A percentile compares a stretch with the other conserved stretches of the same genome.
Conservation (phyloP, 1,140 invertebrate genomes). For the Popillia japonica region DNA sequence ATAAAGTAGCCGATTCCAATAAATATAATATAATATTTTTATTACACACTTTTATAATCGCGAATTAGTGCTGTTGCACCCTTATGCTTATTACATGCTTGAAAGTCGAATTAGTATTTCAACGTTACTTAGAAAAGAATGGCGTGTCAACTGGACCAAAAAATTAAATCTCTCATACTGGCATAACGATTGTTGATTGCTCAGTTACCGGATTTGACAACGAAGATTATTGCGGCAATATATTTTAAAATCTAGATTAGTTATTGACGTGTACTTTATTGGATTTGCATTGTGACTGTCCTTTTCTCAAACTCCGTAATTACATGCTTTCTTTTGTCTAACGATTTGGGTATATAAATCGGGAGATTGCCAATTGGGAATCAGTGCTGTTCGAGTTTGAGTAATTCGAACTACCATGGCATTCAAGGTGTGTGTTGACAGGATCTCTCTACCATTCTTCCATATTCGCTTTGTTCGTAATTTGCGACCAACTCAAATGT, state of each 20-base stretch:
- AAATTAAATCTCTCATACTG: background rate
- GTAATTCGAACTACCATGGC: conserved; percentile 14
- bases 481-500: too few species aligned
- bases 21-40: too few species aligned
- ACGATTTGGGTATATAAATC: conserved; percentile 9
- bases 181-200: background rate
- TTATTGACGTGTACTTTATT: background rate
- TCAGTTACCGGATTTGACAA: background rate
- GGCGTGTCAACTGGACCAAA: background rate
- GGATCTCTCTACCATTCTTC: too few species aligned
- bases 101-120: background rate
- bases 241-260: background rate
- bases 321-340: conserved; percentile 11
- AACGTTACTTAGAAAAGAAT: background rate
- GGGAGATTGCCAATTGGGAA: background rate
- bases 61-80: background rate
- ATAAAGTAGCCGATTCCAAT: too few species aligned
- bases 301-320: background rate
- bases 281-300: background rate
- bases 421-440: conserved; percentile 2
- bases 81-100: conserved; percentile 3
- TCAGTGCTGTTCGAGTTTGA: background rate
- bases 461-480: too few species aligned
- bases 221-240: background rate
- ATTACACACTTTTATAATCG: too few species aligned